Percentiles rank a stretch among this genome's conserved stretches.
These are phyloP conservation scores for Sebastolobus alascanus DNA, from an alignment of 2,797 vertebrate species.

Conservation along the genomic window DNA sequence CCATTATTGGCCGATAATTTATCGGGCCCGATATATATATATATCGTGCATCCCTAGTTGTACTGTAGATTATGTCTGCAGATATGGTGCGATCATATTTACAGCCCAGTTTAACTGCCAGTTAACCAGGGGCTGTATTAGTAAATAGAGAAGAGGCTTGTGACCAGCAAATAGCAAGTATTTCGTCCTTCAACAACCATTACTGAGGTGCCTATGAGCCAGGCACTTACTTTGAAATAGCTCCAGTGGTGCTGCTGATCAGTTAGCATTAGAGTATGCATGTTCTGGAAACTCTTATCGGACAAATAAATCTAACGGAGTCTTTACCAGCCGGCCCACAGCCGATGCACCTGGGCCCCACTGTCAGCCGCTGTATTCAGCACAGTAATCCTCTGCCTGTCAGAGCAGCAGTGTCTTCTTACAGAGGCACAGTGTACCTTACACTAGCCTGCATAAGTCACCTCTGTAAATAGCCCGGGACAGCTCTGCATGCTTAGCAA, in stretches of 20 bases:
- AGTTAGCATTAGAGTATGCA: not conserved
- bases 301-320: slow-evolving; percentile 7
- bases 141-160: not conserved
- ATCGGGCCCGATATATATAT: too few species aligned
- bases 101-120: not conserved
- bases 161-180: not conserved
- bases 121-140: not conserved
- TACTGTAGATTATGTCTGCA: not conserved
- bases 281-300: not conserved
- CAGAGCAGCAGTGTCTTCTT: slow-evolving; percentile 79
- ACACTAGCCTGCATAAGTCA: slow-evolving; percentile 72
- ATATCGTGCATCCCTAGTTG: too few species aligned
- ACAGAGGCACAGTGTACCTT: slow-evolving; percentile 67
- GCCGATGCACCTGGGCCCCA: slow-evolving; percentile 42
- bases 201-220: slow-evolving; percentile 7
- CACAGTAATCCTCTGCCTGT: slow-evolving; percentile 44
- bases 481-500: slow-evolving; percentile 64
- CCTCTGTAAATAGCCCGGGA: slow-evolving; percentile 77
- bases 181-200: not conserved
- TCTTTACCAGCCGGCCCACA: not conserved
- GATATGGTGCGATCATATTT: not conserved
- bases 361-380: slow-evolving; percentile 43
- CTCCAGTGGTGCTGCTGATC: not conserved
- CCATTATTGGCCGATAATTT: too few species aligned
- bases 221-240: not conserved